Base-by-base conservation (phyloP, 2,888 invertebrate genomes). In the Limnephilus rhombicus region DNA sequence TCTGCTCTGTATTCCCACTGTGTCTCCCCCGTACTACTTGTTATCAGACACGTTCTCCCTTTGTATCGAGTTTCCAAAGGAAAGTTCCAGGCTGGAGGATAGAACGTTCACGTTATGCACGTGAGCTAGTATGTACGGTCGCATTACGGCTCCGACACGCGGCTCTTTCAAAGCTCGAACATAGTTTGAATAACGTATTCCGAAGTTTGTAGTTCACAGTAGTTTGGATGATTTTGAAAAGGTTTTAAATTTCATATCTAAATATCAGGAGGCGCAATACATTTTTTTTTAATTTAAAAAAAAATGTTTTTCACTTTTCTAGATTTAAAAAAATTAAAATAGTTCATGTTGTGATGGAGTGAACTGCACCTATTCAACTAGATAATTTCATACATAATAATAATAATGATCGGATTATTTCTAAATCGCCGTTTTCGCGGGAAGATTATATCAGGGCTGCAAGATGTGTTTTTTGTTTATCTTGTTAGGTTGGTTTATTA, bases 81-180 rank as follows among this genome's bases (percentile, higher is more conserved):
- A 37, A 89, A 80, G n/a, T 89, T 89, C 88, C 80, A 89, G 68
- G n/a, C 88, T 80, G 45, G 88, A 89, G 88, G 88, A 80, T 89
- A 80, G 80, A 89, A 89, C 88, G 88, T 80, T 3, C 3, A 88
- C 88, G 80, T 68, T 37, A 68, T n/a, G 9, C n/a, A 68, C 68
- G 68, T 68, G 68, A n/a, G 68, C n/a, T 9, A 41, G 41, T 41
- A 24, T 85, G 85, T 24, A 34, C 85, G 41, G 9, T 41, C 85
- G 24, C 41, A 41, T 68, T 68, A 24, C 68, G 2, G 68, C 7
- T n/a, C 68, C 68, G n/a, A 68, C 24, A 68, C 68, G 24, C 68
- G 68, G 68, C 68, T 68, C 24, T 68, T 68, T 68, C 24, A 68
- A 68, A 68, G 68, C 68, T 9, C 9, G 68, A 68, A 68, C 68